Evolutionary conservation across 30 jellyfish, hydroid and myxozoan species (phyloP).

Genomic region (Sanderia malayensis): DNA sequence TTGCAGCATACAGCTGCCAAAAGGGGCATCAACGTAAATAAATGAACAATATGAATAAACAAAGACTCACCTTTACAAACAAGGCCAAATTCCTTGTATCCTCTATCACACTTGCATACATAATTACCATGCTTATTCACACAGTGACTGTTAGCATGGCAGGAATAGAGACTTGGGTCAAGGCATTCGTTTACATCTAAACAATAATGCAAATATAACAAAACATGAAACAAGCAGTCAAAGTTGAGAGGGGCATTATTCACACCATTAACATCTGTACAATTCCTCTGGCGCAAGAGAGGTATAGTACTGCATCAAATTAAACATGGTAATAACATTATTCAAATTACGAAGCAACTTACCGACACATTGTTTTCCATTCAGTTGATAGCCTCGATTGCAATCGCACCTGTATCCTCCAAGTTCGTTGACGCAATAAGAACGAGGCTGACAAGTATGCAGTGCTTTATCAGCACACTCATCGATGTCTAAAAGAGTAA

Average conservation of each 20-base stretch:
- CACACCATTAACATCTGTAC: too few species aligned
- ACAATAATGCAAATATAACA: background rate
- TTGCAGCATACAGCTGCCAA: too few species aligned
- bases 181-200: background rate
- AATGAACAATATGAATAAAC: background rate
- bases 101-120: background rate
- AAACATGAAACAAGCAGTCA: background rate
- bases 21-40: too few species aligned
- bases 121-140: background rate
- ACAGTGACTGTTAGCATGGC: constrained; percentile 1
- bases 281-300: too few species aligned
- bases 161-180: background rate
- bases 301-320: too few species aligned
- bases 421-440: constrained; percentile 1
- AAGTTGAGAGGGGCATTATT: too few species aligned
- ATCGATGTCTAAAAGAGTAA: background rate
- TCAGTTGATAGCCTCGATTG: background rate
- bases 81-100: background rate
- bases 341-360: too few species aligned
- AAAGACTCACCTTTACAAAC: background rate
- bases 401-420: background rate
- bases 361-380: background rate
- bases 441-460: background rate
- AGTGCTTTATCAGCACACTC: background rate
- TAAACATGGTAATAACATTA: too few species aligned